phyloP scores from a whole-genome alignment of 2,113 vertebrate genomes.

The Callospermophilus lateralis region DNA sequence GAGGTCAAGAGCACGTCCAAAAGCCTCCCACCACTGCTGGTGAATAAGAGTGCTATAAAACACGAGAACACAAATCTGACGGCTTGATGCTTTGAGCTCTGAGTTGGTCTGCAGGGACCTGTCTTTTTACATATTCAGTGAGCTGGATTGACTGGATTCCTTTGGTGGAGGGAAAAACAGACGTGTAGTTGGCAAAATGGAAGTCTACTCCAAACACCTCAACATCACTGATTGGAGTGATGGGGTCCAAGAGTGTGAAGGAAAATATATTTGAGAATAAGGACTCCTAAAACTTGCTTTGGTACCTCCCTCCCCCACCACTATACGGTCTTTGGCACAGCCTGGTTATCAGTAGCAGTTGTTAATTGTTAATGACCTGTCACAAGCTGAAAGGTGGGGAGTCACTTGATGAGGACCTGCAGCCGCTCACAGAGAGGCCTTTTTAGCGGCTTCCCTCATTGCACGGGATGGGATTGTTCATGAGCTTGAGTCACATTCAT shows the following conservation, averaged over 20 bases:
- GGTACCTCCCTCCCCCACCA: too few relatives aligned
- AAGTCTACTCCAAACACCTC: constrained; percentile 52
- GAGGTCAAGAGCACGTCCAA: constrained; percentile 74
- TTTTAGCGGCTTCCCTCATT: constrained; percentile 60
- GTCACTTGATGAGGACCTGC: constrained; percentile 74
- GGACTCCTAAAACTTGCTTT: constrained; percentile 20
- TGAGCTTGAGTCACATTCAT: not conserved
- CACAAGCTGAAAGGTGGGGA: not conserved
- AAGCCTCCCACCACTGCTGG: constrained; percentile 71
- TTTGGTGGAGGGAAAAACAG: constrained; percentile 60
- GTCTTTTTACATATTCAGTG: constrained; percentile 82
- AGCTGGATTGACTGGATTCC: constrained; percentile 71
- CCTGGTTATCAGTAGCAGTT: constrained; percentile 65
- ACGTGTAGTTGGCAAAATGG: constrained; percentile 30
- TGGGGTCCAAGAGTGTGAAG: constrained; percentile 53
- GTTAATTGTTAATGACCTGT: constrained; percentile 77
- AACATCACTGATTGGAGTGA: constrained; percentile 10
- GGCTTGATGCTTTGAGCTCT: constrained; percentile 82
- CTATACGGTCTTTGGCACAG: constrained; percentile 55
- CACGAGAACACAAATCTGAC: constrained; percentile 72
- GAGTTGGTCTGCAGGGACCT: constrained; percentile 81
- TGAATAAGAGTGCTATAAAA: constrained; percentile 84
- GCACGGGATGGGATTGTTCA: not conserved
- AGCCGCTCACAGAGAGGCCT: constrained; percentile 75
- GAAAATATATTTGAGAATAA: not conserved